phyloP scores from a whole-genome alignment of 2,113 vertebrate species.

The Chamaea fasciata region DNA sequence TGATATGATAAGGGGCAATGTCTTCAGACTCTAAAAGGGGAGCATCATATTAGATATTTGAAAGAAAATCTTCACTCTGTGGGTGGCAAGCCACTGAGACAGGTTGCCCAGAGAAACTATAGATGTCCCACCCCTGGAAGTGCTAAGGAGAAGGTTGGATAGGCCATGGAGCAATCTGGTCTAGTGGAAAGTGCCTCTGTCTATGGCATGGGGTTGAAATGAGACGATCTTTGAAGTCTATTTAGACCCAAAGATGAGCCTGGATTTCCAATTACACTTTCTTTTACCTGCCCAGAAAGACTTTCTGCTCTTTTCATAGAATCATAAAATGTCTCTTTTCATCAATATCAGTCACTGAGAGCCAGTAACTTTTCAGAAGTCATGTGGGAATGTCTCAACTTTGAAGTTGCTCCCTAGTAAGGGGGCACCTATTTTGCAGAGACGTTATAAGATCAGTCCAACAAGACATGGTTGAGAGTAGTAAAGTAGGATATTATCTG shows the following conservation, averaged over 20 bases:
- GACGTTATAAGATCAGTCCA: not conserved
- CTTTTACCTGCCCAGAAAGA: not conserved
- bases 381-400: not conserved
- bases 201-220: fast-evolving
- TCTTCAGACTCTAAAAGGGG: not conserved
- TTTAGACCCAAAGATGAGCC: not conserved
- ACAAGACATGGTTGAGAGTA: not conserved
- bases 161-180: not conserved
- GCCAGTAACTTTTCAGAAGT: fast-evolving
- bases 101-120: not conserved
- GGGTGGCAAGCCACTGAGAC: fast-evolving
- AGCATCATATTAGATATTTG: not conserved
- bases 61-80: not conserved
- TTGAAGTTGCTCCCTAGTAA: not conserved
- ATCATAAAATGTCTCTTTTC: not conserved
- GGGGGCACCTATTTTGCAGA: not conserved
- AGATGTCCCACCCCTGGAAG: fast-evolving
- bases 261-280: not conserved
- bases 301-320: not conserved
- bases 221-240: fast-evolving
- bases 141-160: not conserved
- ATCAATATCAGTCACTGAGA: not conserved
- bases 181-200: not conserved
- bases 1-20: fast-evolving
- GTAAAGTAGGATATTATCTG: not conserved